Conservation (phyloP, 2,888 invertebrate genomes). For the Metalampra italica region DNA sequence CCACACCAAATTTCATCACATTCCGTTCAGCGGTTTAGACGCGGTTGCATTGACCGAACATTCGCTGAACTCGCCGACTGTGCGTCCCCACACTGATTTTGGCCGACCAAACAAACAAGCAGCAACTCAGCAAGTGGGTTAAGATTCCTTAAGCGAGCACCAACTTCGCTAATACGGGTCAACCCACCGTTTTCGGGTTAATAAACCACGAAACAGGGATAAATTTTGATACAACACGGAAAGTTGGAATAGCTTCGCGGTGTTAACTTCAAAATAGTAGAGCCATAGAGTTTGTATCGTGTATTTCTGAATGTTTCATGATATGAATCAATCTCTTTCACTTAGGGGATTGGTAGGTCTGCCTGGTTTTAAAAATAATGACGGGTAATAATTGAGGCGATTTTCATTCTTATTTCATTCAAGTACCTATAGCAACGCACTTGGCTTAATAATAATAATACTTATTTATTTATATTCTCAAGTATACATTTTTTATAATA, state of each 20-base stretch:
- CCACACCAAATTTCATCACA: too few relatives aligned
- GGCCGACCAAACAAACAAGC: constrained; percentile 26
- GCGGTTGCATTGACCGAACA: too few relatives aligned
- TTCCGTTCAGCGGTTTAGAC: too few relatives aligned
- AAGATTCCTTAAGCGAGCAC: constrained; percentile 28
- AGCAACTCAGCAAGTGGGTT: constrained; percentile 26
- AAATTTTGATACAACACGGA: not conserved
- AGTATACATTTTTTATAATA: too few relatives aligned
- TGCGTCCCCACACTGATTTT: constrained; percentile 14
- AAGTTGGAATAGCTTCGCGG: not conserved
- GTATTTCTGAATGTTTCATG: not conserved
- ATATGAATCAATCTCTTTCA: too few relatives aligned
- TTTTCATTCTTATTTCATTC: too few relatives aligned
- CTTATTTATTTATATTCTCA: too few relatives aligned
- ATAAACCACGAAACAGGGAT: constrained; percentile 18
- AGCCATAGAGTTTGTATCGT: not conserved
- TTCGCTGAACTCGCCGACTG: not conserved
- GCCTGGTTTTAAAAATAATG: too few relatives aligned
- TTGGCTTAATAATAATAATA: too few relatives aligned
- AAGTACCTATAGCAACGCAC: too few relatives aligned
- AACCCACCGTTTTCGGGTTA: constrained; percentile 16
- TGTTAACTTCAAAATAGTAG: not conserved
- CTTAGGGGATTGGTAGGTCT: too few relatives aligned
- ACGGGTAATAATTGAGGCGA: too few relatives aligned
- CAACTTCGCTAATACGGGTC: constrained; percentile 30